Evolutionary conservation across 2,888 invertebrate genomes (phyloP).

Genomic region (Beris morrisii): DNA sequence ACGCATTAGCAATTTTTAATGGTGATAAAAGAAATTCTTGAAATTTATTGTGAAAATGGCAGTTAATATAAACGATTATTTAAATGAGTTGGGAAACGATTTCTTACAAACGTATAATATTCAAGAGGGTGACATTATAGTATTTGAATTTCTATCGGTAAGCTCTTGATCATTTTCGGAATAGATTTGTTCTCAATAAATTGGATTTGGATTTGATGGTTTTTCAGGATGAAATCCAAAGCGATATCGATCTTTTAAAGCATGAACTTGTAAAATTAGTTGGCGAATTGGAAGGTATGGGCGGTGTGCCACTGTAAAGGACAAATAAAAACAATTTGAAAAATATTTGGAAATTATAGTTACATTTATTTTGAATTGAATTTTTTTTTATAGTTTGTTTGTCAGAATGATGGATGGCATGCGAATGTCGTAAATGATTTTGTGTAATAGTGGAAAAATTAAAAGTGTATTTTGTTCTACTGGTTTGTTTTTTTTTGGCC

Average conservation of each 20-base stretch:
- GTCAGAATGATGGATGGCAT: neutral
- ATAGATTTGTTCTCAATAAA: too few relatives aligned
- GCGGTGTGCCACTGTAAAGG: neutral
- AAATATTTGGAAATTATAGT: neutral
- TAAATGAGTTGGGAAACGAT: slow-evolving; percentile 17
- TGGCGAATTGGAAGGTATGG: slow-evolving; percentile 11
- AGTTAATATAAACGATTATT: slow-evolving; percentile 21
- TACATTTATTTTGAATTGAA: neutral
- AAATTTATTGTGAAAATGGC: slow-evolving; percentile 2
- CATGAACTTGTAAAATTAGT: slow-evolving; percentile 12
- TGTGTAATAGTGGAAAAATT: neutral
- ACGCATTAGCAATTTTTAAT: neutral
- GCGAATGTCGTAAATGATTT: neutral
- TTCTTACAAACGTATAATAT: slow-evolving; percentile 5
- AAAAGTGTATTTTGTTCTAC: neutral
- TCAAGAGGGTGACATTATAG: slow-evolving; percentile 13
- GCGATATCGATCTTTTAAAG: slow-evolving; percentile 9
- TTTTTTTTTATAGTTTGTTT: neutral
- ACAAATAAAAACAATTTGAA: neutral
- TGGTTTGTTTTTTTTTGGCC: too few relatives aligned
- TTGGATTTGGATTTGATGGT: too few relatives aligned
- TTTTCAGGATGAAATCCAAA: slow-evolving; percentile 19
- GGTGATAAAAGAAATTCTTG: neutral
- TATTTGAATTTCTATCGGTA: slow-evolving; percentile 21
- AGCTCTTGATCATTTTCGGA: neutral